Base-by-base conservation (phyloP, 2,113 vertebrate species). In the Hyaena hyaena region DNA sequence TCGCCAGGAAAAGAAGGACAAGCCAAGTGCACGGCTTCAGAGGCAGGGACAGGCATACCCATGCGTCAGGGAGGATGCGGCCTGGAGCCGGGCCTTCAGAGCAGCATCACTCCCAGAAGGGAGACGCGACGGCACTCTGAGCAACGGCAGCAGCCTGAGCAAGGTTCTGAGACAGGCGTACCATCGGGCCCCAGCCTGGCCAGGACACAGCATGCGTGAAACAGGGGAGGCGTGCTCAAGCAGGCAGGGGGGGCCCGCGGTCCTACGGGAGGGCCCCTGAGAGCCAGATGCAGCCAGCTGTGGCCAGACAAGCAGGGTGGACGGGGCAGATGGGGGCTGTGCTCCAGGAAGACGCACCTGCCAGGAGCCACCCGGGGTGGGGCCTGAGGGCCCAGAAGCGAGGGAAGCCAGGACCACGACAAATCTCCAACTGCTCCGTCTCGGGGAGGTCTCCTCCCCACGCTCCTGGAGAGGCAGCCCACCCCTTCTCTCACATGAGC, bases 271-370 rank as follows among this genome's bases (percentile, higher is more conserved):
- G 24, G 21, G n/a, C 53, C 33, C 63, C 15, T 8, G 12, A 33
- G 15, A 21, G 55, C 35, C 86, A 53, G 68, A 35, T 16, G 61
- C 66, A 33, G 63, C 28, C n/a, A 55, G 24, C 26, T 16, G 39
- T 33, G 61, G 39, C 5, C 84, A 48, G 58, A 61, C 24, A 81
- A 90, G 89, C 39, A 0, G 2, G 84, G 66, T 0, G 4, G 6
- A 2, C 0, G 6, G 35, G 23, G 7, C 5, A 9, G 39, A 3
- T 21, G 31, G 45, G 33, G 45, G 28, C 6, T 11, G 4, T 21
- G 12, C 45, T 80, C 79, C 85, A 73, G 65, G 7, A 65, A 50
- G 35, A 63, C 5, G 7, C 10, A 4, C 35, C 12, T 10, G 10
- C 63, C 28, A 66, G 35, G 80, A 48, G 45, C 10, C 5, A 3